These are phyloP conservation scores for Ectemnius lituratus DNA, from an alignment of 2,888 invertebrate genomes.

Conservation along the genomic window DNA sequence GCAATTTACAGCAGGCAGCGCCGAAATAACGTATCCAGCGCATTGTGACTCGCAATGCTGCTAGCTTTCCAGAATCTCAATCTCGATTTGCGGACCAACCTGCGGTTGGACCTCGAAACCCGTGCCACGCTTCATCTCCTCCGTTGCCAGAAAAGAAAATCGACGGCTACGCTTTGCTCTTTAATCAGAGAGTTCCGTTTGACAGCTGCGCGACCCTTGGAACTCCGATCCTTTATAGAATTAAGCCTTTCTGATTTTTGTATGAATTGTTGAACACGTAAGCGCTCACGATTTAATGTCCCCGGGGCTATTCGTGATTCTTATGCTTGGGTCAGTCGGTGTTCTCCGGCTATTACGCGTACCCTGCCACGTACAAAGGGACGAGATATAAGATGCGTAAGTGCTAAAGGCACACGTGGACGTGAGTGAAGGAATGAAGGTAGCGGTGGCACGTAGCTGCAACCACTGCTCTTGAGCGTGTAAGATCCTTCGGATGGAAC, in stretches of 20 bases:
- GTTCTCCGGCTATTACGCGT: too few species aligned
- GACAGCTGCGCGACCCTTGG: too few species aligned
- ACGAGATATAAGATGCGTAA: too few species aligned
- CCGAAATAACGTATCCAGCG: slow-evolving; percentile 16
- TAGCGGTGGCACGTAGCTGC: slow-evolving; percentile 45
- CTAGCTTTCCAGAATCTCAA: slow-evolving; percentile 5
- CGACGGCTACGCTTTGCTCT: neutral
- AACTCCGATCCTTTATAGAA: too few species aligned
- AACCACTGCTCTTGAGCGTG: slow-evolving; percentile 44
- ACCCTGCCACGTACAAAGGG: too few species aligned
- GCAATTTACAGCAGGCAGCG: slow-evolving; percentile 48
- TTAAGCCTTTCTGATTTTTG: too few species aligned
- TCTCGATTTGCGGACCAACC: neutral
- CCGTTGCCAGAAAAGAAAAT: neutral
- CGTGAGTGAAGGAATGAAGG: slow-evolving; percentile 37
- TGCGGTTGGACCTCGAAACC: slow-evolving; percentile 1
- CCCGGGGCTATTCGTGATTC: too few species aligned
- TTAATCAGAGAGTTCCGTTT: neutral
- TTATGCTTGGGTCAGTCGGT: too few species aligned
- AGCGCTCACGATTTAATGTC: too few species aligned
- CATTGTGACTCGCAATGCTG: slow-evolving; percentile 14
- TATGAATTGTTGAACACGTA: too few species aligned
- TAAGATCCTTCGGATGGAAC: slow-evolving; percentile 50
- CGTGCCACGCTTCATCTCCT: slow-evolving; percentile 7
- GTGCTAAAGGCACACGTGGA: neutral